Base-by-base conservation (phyloP, 2,888 invertebrate genomes). In the Cephus rjabovi region DNA sequence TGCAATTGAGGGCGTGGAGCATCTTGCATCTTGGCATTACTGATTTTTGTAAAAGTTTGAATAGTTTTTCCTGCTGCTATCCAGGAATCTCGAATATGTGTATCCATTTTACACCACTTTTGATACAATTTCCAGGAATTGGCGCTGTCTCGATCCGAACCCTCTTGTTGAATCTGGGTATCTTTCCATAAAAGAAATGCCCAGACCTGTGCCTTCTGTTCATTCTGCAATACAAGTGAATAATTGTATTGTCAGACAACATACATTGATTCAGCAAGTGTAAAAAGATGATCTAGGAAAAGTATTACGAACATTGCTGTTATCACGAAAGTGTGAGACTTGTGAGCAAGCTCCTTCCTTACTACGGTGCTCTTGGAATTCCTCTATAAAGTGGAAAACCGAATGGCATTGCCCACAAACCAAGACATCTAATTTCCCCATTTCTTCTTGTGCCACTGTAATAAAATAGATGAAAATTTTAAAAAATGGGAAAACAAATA, bases 401-500 rank as follows among this genome's bases (percentile, higher is more conserved):
- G 94, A 93, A 89, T 96, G 95, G 88, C 97, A 97, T 80, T 95
- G 94, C n/a, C 97, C 97, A 92, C 97, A 97, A 0, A 97, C 96
- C 34, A 96, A 92, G 11, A 97, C 95, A 92, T 97, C 97, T 81
- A 96, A 92, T 77, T 94, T 94, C 78, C 95, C 94, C 93, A 96
- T 94, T 88, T 96, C 95, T 84, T 95, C 95, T 93, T 96, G 95
- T 12, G 96, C 96, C 86, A 94, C 96, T 96, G 88, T 82, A 91
- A 91, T 81, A 79, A 75, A 33, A 79, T 74, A 75, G 30, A 9
- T 75, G 68, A 37, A 76, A 78, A 69, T 56, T 34, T 23, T 56
- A 0, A 0, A 56, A 56, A 23, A 9, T 15, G 2, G 9, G 23
- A 23, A 74, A 23, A 56, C 68, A 11, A 77, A 37, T n/a, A 69